A percentile compares a stretch with the other conserved stretches of the same genome.
These are phyloP conservation scores for Phymastichus coffea DNA, from an alignment of 1,140 invertebrate species.

Conservation along the genomic window DNA sequence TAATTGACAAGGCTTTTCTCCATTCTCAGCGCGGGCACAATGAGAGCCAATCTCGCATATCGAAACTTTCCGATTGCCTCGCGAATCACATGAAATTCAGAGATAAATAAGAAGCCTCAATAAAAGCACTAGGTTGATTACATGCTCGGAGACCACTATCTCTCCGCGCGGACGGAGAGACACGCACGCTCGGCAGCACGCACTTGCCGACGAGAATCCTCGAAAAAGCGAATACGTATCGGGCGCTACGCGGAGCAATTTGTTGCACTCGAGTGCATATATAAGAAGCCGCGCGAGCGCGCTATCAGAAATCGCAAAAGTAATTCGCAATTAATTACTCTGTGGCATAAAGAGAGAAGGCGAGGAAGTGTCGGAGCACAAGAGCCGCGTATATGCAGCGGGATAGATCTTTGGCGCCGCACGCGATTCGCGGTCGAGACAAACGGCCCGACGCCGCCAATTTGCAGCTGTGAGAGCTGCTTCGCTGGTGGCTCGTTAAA, in stretches of 20 bases:
- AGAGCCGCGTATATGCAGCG: not conserved
- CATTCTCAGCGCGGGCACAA: no score
- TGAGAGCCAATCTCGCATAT: no score
- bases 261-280: not conserved
- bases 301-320: conserved; percentile 14
- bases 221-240: not conserved
- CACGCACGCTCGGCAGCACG: not conserved
- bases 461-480: conserved; percentile 17
- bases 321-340: conserved; percentile 20
- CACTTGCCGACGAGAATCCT: not conserved
- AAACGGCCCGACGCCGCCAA: not conserved
- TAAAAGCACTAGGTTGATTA: no score
- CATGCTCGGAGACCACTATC: no score
- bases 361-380: not conserved
- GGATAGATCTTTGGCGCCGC: conserved; percentile 12
- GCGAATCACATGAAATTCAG: no score
- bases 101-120: no score
- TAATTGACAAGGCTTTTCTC: no score
- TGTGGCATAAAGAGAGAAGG: not conserved
- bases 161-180: not conserved
- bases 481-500: conserved; percentile 29
- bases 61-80: no score
- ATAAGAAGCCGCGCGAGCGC: no score
- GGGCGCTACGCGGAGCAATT: not conserved
- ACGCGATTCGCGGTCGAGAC: conserved; percentile 15